Percentiles rank a stretch among this genome's conserved stretches.
Evolutionary conservation across 53 echinoderm and acorn worm species (phyloP).

Genomic region (Paelopatides confundens): DNA sequence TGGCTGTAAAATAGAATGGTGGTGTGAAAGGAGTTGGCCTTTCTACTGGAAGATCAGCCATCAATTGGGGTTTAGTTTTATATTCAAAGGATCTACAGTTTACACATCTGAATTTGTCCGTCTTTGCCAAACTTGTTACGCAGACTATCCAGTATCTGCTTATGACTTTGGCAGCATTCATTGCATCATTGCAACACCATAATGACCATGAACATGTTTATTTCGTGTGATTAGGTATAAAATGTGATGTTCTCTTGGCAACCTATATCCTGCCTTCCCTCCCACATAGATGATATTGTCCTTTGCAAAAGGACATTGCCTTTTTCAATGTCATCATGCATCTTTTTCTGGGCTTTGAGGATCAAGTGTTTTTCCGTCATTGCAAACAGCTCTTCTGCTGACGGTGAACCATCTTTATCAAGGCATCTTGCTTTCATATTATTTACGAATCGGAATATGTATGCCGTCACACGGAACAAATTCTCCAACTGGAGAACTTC

Average conservation of each 20-base stretch:
- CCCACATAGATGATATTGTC: slow-evolving; percentile 68
- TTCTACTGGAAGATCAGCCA: too few relatives aligned
- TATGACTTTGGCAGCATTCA: slow-evolving; percentile 23
- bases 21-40: slow-evolving; percentile 50
- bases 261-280: slow-evolving; percentile 57
- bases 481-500: too few relatives aligned
- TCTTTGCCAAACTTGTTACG: too few relatives aligned
- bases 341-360: slow-evolving; percentile 45
- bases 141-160: too few relatives aligned
- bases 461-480: too few relatives aligned
- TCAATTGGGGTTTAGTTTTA: slow-evolving; percentile 57
- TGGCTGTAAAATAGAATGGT: slow-evolving; percentile 60
- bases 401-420: slow-evolving; percentile 34
- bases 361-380: slow-evolving; percentile 58
- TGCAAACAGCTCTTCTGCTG: slow-evolving; percentile 50
- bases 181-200: slow-evolving; percentile 65
- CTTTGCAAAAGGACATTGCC: slow-evolving; percentile 64
- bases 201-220: slow-evolving; percentile 63
- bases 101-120: slow-evolving; percentile 61
- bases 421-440: slow-evolving; percentile 54
- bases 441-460: slow-evolving; percentile 61
- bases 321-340: slow-evolving; percentile 47
- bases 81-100: slow-evolving; percentile 58
- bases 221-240: not conserved
- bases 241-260: slow-evolving; percentile 15